Conservation (phyloP, 2,113 vertebrate species). For the Ondatra zibethicus region DNA sequence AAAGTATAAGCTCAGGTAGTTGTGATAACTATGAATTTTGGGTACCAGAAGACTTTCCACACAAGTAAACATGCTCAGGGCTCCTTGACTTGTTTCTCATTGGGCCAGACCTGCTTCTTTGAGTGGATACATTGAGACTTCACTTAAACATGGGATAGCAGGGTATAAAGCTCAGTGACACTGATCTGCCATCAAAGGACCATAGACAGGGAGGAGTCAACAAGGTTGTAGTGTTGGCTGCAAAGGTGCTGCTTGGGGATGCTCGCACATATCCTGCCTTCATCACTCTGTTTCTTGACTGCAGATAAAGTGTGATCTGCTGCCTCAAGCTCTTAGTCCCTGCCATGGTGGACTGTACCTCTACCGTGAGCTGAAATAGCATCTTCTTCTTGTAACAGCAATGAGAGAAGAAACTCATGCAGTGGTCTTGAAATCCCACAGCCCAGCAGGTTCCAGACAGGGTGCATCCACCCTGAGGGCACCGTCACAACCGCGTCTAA, state of each 20-base stretch:
- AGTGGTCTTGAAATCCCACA: neutral
- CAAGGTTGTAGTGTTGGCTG: neutral
- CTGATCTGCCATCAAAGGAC: neutral
- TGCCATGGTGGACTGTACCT: neutral
- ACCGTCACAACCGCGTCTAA: no score
- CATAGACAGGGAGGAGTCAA: neutral
- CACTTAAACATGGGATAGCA: neutral
- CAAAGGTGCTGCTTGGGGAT: neutral
- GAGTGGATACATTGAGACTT: neutral
- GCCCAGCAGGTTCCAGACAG: neutral
- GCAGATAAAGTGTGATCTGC: no score
- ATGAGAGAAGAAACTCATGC: neutral
- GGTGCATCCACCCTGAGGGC: neutral
- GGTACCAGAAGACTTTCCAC: neutral
- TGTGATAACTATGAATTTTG: neutral
- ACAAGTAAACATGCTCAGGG: neutral
- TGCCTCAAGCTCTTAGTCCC: neutral
- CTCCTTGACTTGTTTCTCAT: neutral
- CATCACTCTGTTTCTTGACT: neutral
- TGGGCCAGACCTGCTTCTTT: neutral
- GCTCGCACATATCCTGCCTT: neutral
- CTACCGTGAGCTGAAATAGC: no score
- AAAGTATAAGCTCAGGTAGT: neutral
- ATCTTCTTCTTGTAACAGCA: neutral
- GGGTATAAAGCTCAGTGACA: neutral